Base-by-base conservation (phyloP, 1,140 invertebrate species). In the Panagrolaimus sp. region DNA sequence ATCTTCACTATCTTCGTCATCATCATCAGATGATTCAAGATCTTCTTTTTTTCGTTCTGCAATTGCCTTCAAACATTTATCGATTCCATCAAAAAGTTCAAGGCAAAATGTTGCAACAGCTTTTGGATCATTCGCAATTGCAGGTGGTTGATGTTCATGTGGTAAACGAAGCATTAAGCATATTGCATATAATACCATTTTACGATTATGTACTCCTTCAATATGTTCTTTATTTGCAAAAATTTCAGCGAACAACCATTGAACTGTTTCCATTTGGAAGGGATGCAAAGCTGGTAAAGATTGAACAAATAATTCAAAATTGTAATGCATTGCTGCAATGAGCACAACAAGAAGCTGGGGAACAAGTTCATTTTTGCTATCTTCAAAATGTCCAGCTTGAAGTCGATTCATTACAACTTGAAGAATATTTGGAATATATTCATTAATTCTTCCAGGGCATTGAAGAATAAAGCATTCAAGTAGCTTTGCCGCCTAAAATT, bases 381-480 rank as follows among this genome's bases (percentile, higher is more conserved):
- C 68, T 25, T 47, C 67, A 44, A 72, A 47, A 14, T 68, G 46
- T 20, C 31, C 63, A 27, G 46, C 61, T 27, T 69, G 66, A 11
- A 96, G 86, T 73, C 93, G 86, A 71, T 90, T 84, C 20, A 98
- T 85, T 13, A 91, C 92, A 71, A 98, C 85, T 86, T 96, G 91
- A 23, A 98, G 89, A 81, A 98, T 90, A 31, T 90, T 89, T 3
- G 64, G 67, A 61, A 79, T 78, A 68, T 65, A 86, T 81, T 69
- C 71, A 81, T 96, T 91, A 66, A 96, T 86, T 72, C 84, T 84
- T 47, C 86, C 86, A 70, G 85, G 84, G 80, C 93, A 98, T 84
- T 98, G 94, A 25, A 98, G 85, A 74, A 98, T 89, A 65, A 98
- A 89, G n/a, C 96, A 91, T 87, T 99, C 96, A 62, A 98, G 86